Conservation (phyloP, 2,797 vertebrate genomes). For the Avahi laniger region DNA sequence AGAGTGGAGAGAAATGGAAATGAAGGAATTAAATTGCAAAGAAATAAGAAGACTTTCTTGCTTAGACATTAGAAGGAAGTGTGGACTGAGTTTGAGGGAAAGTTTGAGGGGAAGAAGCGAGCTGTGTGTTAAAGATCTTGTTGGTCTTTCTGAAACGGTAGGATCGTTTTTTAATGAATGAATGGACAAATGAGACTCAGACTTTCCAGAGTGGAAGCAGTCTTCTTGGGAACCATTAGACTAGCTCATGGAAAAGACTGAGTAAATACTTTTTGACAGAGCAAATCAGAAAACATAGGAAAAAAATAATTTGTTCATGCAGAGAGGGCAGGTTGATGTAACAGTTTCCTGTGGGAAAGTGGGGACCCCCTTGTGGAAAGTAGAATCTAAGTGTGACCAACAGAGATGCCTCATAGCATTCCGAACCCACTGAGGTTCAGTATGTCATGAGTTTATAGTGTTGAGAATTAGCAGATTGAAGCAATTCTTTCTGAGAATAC, state of each 20-base stretch:
- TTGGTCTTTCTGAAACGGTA: background rate
- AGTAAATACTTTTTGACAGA: slow-evolving; percentile 11
- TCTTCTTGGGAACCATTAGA: background rate
- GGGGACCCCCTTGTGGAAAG: background rate
- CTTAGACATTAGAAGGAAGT: background rate
- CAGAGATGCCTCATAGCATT: background rate
- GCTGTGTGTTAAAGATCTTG: fast-evolving
- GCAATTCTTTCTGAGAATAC: background rate
- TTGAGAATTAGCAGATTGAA: background rate
- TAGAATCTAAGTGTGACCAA: background rate
- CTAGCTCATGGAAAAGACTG: background rate
- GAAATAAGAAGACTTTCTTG: background rate
- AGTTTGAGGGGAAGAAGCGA: background rate
- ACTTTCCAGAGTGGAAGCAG: background rate
- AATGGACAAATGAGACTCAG: background rate
- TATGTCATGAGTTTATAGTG: background rate
- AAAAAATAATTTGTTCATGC: background rate
- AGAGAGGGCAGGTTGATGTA: background rate
- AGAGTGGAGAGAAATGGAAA: background rate
- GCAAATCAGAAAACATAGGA: background rate
- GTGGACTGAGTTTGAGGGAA: background rate
- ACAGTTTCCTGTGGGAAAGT: background rate
- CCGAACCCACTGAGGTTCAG: background rate
- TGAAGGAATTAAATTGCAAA: background rate
- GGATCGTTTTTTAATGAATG: background rate